Evolutionary conservation across 2,113 vertebrate genomes (phyloP).

Genomic region (Ptychochromis oligacanthus): DNA sequence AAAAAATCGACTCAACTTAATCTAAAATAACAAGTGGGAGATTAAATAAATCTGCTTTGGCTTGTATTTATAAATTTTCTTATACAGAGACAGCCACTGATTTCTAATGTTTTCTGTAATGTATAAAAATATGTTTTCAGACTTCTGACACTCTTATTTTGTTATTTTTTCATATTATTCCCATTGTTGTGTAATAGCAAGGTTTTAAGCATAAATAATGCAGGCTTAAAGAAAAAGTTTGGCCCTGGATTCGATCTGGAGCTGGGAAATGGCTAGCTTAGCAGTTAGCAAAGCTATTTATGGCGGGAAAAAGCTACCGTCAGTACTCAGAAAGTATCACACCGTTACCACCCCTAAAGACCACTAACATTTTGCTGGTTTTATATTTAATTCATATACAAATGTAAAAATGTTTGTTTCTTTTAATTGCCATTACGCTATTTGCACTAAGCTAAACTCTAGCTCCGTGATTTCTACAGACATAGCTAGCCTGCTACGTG

Average conservation of each 20-base stretch:
- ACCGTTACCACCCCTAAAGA: not conserved
- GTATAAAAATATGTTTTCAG: not conserved
- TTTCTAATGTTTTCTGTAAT: not conserved
- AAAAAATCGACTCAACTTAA: not conserved
- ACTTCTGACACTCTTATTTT: not conserved
- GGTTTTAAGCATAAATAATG: not conserved
- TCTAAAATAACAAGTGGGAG: not conserved
- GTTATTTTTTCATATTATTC: not conserved
- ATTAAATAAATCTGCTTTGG: not conserved
- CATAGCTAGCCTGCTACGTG: too few relatives aligned
- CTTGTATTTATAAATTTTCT: not conserved
- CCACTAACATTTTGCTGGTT: not conserved
- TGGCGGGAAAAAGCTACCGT: not conserved
- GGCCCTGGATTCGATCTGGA: not conserved
- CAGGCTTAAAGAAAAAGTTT: not conserved
- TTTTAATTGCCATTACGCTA: not conserved
- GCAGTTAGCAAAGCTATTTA: not conserved
- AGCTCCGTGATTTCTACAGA: not conserved
- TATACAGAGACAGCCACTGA: not conserved
- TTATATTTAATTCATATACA: not conserved
- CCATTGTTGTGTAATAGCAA: rapidly evolving
- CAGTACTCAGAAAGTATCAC: not conserved
- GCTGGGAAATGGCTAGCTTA: not conserved
- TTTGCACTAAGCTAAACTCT: not conserved
- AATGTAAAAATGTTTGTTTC: not conserved